Evolutionary conservation across 2,113 vertebrate genomes (phyloP).

Genomic region (Antechinus flavipes): DNA sequence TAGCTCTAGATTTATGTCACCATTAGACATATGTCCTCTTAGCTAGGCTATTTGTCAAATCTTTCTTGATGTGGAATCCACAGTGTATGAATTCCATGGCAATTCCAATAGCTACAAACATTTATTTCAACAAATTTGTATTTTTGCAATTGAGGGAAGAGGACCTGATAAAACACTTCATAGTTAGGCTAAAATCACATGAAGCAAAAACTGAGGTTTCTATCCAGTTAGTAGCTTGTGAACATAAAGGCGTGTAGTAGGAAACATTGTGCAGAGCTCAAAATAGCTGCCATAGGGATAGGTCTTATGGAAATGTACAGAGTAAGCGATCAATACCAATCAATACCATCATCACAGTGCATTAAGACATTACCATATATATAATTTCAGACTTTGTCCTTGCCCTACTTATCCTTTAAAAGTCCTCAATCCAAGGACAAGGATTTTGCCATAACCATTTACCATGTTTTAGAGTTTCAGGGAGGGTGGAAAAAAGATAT

Average conservation of each 20-base stretch:
- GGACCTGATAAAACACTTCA: slow-evolving; percentile 39
- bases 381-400: slow-evolving; percentile 41
- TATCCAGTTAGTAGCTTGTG: slow-evolving; percentile 9
- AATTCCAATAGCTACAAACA: not conserved
- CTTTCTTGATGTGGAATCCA: slow-evolving; percentile 17
- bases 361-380: slow-evolving; percentile 69
- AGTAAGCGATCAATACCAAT: slow-evolving; percentile 65
- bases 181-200: slow-evolving; percentile 29
- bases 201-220: slow-evolving; percentile 38
- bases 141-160: not conserved
- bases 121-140: slow-evolving; percentile 7
- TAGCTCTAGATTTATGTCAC: not conserved
- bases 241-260: slow-evolving; percentile 17
- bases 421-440: slow-evolving; percentile 50
- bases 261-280: slow-evolving; percentile 53
- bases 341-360: slow-evolving; percentile 74
- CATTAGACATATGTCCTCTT: slow-evolving; percentile 20
- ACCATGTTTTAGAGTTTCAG: slow-evolving; percentile 51
- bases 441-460: slow-evolving; percentile 20
- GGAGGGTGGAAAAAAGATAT: slow-evolving; percentile 70
- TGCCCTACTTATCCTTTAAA: slow-evolving; percentile 62
- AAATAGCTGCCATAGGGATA: slow-evolving; percentile 46
- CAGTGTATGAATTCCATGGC: not conserved
- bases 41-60: slow-evolving; percentile 45
- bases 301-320: slow-evolving; percentile 64